A percentile compares a stretch with the other conserved stretches of the same genome.
phyloP scores from a whole-genome alignment of 2,113 vertebrate species.

The Delphinapterus leucas region DNA sequence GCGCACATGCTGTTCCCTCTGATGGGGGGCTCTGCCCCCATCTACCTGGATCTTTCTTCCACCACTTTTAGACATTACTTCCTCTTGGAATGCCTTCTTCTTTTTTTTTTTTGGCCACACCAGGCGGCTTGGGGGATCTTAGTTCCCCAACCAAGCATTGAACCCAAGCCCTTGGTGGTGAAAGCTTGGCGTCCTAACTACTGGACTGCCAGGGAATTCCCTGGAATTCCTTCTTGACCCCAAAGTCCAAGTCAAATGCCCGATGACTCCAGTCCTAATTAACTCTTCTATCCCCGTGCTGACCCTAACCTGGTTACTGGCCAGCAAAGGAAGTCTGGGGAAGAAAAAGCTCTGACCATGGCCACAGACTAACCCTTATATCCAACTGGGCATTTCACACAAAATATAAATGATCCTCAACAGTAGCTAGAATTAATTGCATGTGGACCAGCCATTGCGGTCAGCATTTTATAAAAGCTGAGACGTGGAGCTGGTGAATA shows the following conservation, averaged over 20 bases:
- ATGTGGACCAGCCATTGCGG: neutral
- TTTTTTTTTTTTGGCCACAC: too few relatives aligned
- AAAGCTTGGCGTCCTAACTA: too few relatives aligned
- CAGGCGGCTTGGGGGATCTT: too few relatives aligned
- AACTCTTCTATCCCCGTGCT: neutral
- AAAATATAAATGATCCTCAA: conserved; percentile 34
- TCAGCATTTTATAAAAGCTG: conserved; percentile 45
- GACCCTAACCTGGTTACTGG: neutral
- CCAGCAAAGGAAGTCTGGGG: neutral
- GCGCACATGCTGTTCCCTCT: neutral
- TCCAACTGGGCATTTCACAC: neutral
- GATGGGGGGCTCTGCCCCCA: neutral
- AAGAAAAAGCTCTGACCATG: neutral
- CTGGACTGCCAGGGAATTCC: too few relatives aligned
- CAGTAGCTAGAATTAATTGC: conserved; percentile 32
- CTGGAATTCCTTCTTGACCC: neutral
- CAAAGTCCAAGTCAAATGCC: neutral
- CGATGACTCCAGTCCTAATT: neutral
- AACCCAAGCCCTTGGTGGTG: too few relatives aligned
- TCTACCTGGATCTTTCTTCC: neutral
- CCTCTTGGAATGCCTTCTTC: neutral
- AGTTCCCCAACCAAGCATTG: too few relatives aligned
- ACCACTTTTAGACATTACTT: neutral
- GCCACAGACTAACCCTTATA: neutral
- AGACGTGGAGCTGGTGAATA: conserved; percentile 15